Evolutionary conservation across 1,140 invertebrate species (phyloP), one percentile per base, ranked within the genome.

Genomic region (Mactra quadrangularis): DNA sequence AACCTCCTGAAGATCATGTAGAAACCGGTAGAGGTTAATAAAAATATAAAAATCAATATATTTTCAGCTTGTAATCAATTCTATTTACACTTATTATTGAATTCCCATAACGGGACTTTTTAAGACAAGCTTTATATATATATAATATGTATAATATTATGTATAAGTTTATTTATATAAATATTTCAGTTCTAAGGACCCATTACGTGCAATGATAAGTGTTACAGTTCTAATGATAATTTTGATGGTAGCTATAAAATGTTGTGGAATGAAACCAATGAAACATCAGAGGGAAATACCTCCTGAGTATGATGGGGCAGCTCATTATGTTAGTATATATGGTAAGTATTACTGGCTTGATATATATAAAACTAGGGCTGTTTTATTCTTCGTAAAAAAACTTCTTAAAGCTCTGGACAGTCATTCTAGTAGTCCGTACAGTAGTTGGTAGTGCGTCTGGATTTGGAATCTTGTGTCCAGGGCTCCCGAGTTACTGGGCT

Each of bases 101-200:
- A n/a, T n/a, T n/a, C n/a, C n/a, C n/a, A n/a, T n/a, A n/a, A n/a
- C n/a, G n/a, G n/a, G n/a, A n/a, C n/a, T n/a, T n/a, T 53, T 53
- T 53, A 22, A 53, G n/a, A n/a, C n/a, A n/a, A 53, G 19, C 2
- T n/a, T n/a, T 53, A n/a, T 11, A 53, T n/a, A 53, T n/a, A 53
- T 53, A 25, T n/a, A 1, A 53, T 3, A 19, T n/a, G 2, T 3
- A 1, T 1, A 53, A n/a, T 19, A 53, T 53, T 53, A n/a, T n/a
- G 19, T 53, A 25, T 25, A n/a, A 53, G 25, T n/a, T 1, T 53
- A 53, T 53, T n/a, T 53, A 9, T n/a, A n/a, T n/a, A n/a, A n/a
- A n/a, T n/a, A n/a, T 76, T 76, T 27, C 33, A 76, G 74, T 52
- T 76, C 74, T 7, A 50, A 62, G n/a, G 74, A 76, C 35, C 74